phyloP scores from a whole-genome alignment of 1,140 invertebrate species.

The Drosophila carrolli region DNA sequence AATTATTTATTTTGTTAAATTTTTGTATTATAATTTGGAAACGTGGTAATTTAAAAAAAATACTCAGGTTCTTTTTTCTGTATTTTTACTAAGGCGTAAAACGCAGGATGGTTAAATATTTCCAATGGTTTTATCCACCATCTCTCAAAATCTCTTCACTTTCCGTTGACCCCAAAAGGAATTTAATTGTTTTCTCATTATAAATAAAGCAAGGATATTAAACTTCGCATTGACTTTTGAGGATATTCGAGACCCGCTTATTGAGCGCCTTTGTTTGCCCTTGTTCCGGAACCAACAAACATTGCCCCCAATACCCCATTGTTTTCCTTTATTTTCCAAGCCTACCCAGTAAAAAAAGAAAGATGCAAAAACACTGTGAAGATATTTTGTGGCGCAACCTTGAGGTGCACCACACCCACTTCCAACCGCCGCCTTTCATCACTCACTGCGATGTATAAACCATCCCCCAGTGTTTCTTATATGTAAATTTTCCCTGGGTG shows the following conservation, averaged over 20 bases:
- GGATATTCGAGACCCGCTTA: constrained; percentile 48
- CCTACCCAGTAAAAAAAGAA: not conserved
- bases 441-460: not conserved
- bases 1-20: no score
- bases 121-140: not conserved
- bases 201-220: constrained; percentile 26
- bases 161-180: constrained; percentile 10
- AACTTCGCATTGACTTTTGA: constrained; percentile 38
- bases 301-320: constrained; percentile 13
- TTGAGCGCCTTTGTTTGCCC: constrained; percentile 68
- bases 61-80: no score
- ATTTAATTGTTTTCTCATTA: constrained; percentile 3
- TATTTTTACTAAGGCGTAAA: no score
- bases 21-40: no score
- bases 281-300: constrained; percentile 56
- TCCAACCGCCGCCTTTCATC: constrained; percentile 4
- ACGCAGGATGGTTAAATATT: no score
- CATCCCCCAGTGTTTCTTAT: not conserved
- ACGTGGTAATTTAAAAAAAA: no score
- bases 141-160: not conserved
- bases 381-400: constrained; percentile 52
- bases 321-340: not conserved
- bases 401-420: constrained; percentile 42
- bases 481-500: constrained; percentile 57
- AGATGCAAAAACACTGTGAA: constrained; percentile 35